Percentiles rank a stretch among this genome's conserved stretches.
Conservation (phyloP, 2,797 vertebrate genomes). For the Poliocrania exsul region DNA sequence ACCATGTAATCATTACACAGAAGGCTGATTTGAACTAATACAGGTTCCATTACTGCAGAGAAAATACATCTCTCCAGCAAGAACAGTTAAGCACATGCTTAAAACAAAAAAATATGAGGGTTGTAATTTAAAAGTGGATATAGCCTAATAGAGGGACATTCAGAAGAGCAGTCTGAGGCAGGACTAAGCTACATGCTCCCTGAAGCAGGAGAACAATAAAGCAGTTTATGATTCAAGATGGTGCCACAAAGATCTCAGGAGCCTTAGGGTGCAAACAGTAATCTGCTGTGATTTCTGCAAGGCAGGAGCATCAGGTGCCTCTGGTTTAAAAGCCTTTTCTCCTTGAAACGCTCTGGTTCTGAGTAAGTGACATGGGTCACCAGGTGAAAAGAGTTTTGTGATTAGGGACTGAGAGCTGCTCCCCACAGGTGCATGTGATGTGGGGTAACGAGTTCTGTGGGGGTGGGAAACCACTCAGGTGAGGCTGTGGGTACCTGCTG, state of each 20-base stretch:
- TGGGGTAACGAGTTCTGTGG: rapidly evolving
- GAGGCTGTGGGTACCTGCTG: background rate
- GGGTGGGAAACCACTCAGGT: background rate
- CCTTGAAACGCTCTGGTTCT: background rate
- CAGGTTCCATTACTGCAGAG: background rate
- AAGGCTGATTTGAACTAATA: background rate
- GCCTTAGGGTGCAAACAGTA: background rate
- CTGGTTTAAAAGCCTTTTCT: background rate
- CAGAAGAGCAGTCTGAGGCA: background rate
- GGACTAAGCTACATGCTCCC: background rate
- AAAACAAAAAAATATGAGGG: background rate
- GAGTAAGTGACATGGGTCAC: rapidly evolving
- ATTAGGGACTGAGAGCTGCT: background rate
- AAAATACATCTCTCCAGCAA: background rate
- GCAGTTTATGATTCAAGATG: background rate
- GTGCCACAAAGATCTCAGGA: background rate
- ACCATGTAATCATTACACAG: background rate
- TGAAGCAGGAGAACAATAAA: background rate
- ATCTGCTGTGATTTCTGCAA: background rate
- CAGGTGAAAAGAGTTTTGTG: background rate
- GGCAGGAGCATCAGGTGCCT: background rate
- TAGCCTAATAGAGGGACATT: background rate
- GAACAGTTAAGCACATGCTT: background rate
- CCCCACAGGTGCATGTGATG: background rate
- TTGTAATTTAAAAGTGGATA: background rate